Evolutionary conservation across 2,113 vertebrate species (phyloP), one percentile per base, ranked within the genome.

Genomic region (Pituophis catenifer): DNA sequence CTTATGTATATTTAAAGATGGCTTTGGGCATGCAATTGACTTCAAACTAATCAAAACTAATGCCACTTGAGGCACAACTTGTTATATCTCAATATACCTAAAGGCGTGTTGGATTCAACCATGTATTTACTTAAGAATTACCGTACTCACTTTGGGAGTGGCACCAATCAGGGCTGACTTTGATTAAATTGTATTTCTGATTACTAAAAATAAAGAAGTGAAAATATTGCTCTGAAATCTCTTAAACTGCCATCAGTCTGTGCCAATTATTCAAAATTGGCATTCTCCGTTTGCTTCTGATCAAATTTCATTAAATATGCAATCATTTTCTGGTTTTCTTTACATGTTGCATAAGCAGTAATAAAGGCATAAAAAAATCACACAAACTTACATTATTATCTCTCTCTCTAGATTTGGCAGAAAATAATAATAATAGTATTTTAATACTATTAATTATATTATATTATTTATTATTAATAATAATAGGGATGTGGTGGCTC

Each of bases 261-360:
- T 86, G 44, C 54, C 70, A 52, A 38, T 38, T 38, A 62, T 50
- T 44, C 38, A 4, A 21, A 44, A 33, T 6, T 53, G 38, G 26
- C n/a, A 57, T 54, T 93, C 19, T 29, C 9, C 24, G 17, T n/a
- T 0, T 48, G 29, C 6, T 7, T 53, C 81, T 81, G 33, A 6
- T 57, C 8, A 93, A 55, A 2, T 38, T 19, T 9, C 4, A 90
- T 0, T 48, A 90, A 92, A 94, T 0, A 54, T 93, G 86, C 59
- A 88, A 0, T 44, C 3, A 59, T 57, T 96, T 95, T 95, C 94
- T 93, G 3, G 75, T 86, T 93, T 89, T 93, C 96, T 48, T 95
- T 96, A 95, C 8, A 3, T n/a, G 26, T 94, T 85, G 58, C 5
- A 15, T 86, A 90, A 90, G 21, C 2, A 12, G 70, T 91, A 81